Evolutionary conservation across 2,888 invertebrate species (phyloP).

Genomic region (Nomada ferruginata): DNA sequence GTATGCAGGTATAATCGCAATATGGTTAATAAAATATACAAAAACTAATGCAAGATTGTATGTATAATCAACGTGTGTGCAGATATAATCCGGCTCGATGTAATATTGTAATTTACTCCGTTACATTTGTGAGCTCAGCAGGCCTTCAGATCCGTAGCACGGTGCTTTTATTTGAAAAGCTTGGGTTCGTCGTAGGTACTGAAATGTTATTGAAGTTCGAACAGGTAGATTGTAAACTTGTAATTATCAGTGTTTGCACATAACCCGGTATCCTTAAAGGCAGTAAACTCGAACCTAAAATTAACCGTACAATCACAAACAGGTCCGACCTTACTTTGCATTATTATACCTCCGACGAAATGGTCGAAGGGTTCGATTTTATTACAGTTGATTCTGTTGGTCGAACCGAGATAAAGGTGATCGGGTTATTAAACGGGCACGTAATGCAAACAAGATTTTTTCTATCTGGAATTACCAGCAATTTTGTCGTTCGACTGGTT

Average conservation of each 20-base stretch:
- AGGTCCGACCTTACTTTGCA: neutral
- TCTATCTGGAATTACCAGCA: constrained; percentile 12
- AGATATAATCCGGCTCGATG: too few species aligned
- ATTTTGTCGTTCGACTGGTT: constrained; percentile 17
- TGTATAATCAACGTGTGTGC: too few species aligned
- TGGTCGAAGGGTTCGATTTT: neutral
- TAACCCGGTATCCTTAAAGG: neutral
- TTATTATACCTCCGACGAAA: constrained; percentile 21
- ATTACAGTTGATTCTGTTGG: too few species aligned
- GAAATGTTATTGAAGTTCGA: constrained; percentile 1
- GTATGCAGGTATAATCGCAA: too few species aligned
- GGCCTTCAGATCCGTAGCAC: neutral
- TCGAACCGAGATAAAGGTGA: too few species aligned
- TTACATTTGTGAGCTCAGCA: too few species aligned
- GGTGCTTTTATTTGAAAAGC: neutral
- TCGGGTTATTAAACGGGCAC: neutral
- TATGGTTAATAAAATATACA: too few species aligned
- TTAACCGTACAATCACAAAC: constrained; percentile 9
- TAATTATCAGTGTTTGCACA: constrained; percentile 2
- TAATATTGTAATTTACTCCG: too few species aligned
- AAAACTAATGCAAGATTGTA: too few species aligned
- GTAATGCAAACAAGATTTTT: constrained; percentile 17
- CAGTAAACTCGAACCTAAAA: neutral
- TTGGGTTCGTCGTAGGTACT: neutral
- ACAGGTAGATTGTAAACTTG: neutral